Base-by-base conservation (phyloP, 2,113 vertebrate species). In the Saguinus imperator region DNA sequence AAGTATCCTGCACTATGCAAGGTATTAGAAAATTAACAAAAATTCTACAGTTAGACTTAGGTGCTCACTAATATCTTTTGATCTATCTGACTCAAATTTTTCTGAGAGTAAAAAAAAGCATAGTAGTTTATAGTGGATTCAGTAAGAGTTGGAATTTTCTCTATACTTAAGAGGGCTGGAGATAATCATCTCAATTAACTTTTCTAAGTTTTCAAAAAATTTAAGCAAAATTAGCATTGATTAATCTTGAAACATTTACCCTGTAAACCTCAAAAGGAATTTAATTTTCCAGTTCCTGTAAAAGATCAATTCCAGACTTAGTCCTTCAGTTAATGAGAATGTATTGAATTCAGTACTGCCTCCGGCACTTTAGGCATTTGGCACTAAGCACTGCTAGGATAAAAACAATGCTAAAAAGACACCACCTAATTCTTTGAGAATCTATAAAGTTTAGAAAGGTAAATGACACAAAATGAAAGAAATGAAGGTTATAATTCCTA, bases 171-270 rank as follows among this genome's bases (percentile, higher is more conserved):
- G 10, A 91, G 45, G 85, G 8, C 29, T 45, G 5, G 11, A 96
- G 81, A 76, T n/a, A 80, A 85, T 90, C 88, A 76, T 32, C 64
- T 81, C 68, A n/a, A 72, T 87, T 73, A 93, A 76, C 14, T 92
- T 94, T 87, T 50, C 64, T 68, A n/a, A 21, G 13, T 10, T 87
- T 96, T 83, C 48, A 73, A 23, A 87, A 91, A 87, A 64, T n/a
- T 92, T 73, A 80, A 91, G 55, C 29, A 85, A 94, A 90, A 89
- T 84, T 88, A 90, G 21, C 52, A 92, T 68, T 85, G 68, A 94
- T 95, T 90, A 96, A 92, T 81, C 16, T 45, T 92, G 25, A 97
- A 94, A 87, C 16, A 84, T 94, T 80, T 83, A 84, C 40, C 73
- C 76, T 92, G 57, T 90, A 80, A 96, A 90, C 21, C 40, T 92